Base-by-base conservation (phyloP, 2,888 invertebrate species). In the Cryptus armator region DNA sequence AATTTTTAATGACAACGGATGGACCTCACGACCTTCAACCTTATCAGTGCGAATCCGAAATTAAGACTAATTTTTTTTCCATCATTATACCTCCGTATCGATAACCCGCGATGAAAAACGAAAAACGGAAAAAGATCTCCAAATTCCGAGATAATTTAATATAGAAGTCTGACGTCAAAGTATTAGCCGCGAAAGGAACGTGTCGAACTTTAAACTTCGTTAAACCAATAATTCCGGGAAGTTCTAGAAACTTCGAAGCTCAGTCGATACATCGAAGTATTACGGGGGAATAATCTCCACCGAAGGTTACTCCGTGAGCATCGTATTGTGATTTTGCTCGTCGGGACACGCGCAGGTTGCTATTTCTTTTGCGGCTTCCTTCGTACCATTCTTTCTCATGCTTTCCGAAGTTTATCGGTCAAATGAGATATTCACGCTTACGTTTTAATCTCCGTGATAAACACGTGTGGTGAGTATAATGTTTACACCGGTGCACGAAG, bases 301-400 rank as follows among this genome's bases (percentile, higher is more conserved):
- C n/a, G 56, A 77, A 70, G 68, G 78, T 62, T 9, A 68, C 37
- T 12, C 51, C n/a, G 37, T 14, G 51, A 66, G 66, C 14, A 9
- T n/a, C 29, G 19, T 64, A 66, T 64, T 14, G 48, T 53, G 2
- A 46, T 12, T 19, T 76, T 24, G 29, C n/a, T 43, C 51, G 19
- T 76, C 43, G 53, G 16, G 12, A 56, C 76, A 53, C 66, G 66
- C 51, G 51, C 59, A 19, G 7, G 19, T 14, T 43, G 51, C 44
- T 32, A 66, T 66, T 67, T 66, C 19, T 53, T 24, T 10, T n/a
- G 19, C 9, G 9, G 32, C 24, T 53, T 9, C 37, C 14, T 48
- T 62, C 48, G 68, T 16, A 16, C 53, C 37, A 37, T 37, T n/a
- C 2, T 48, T 12, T 48, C 5, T 59, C 4, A 24, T 12, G 19